Conservation (phyloP, 2,797 vertebrate species). For the Carcharodon carcharias region DNA sequence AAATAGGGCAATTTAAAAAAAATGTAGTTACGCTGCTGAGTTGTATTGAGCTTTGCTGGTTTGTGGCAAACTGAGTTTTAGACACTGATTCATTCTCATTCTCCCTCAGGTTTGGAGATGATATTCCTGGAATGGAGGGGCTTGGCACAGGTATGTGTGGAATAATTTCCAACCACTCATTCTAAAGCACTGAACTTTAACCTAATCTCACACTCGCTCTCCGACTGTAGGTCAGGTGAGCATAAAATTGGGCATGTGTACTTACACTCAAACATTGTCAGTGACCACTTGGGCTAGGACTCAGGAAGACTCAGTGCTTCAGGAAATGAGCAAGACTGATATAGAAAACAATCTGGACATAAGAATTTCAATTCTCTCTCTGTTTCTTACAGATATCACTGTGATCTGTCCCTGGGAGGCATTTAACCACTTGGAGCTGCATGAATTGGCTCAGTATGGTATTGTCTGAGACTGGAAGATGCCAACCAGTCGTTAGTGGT, state of each 20-base stretch:
- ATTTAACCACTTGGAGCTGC: constrained; percentile 70
- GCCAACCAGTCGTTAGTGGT: too few relatives aligned
- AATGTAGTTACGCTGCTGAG: not conserved
- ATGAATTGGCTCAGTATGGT: constrained; percentile 67
- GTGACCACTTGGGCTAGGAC: not conserved
- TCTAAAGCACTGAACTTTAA: not conserved
- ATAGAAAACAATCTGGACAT: not conserved
- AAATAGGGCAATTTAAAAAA: not conserved
- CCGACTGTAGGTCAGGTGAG: not conserved
- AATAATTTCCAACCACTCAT: not conserved
- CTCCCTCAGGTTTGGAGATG: constrained; percentile 78
- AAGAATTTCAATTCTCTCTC: constrained; percentile 37
- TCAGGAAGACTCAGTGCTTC: not conserved
- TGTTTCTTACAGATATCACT: constrained; percentile 61
- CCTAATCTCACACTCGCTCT: not conserved
- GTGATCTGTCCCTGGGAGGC: constrained; percentile 76
- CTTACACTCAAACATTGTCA: not conserved
- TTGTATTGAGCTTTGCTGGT: not conserved
- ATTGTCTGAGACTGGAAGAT: constrained; percentile 56
- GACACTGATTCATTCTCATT: constrained; percentile 27
- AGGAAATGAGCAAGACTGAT: not conserved
- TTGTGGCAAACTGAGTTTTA: not conserved
- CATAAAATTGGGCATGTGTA: too few relatives aligned
- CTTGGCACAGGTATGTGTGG: constrained; percentile 64
- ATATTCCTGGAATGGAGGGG: constrained; percentile 96